These are phyloP conservation scores for Eupithecia vulgata DNA, from an alignment of 2,888 invertebrate species.

Conservation along the genomic window DNA sequence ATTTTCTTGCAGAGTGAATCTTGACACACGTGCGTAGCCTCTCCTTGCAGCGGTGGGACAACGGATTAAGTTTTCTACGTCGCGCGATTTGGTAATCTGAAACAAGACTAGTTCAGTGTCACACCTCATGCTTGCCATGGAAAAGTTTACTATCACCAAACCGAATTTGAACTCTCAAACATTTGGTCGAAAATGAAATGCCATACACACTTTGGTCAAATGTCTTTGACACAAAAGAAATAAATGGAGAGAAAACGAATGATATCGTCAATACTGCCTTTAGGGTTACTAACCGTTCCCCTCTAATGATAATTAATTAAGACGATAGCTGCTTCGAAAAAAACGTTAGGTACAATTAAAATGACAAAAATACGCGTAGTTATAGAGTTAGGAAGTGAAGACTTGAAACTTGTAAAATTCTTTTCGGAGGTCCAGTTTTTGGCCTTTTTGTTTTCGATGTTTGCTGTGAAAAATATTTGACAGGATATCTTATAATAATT, in stretches of 20 bases:
- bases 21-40: too few species aligned
- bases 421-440: conserved; percentile 20
- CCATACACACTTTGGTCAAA: not conserved
- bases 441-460: not conserved
- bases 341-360: conserved; percentile 36
- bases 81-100: not conserved
- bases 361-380: conserved; percentile 42
- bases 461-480: conserved; percentile 31
- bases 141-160: not conserved
- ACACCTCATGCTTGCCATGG: not conserved
- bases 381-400: conserved; percentile 26
- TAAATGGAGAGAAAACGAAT: not conserved
- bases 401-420: conserved; percentile 25
- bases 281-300: conserved; percentile 18
- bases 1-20: too few species aligned
- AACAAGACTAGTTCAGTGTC: not conserved
- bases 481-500: conserved; percentile 24
- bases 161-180: not conserved
- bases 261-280: conserved; percentile 36
- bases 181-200: not conserved
- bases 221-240: not conserved
- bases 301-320: conserved; percentile 24
- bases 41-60: too few species aligned
- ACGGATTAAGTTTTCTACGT: not conserved
- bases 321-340: conserved; percentile 41